Percentiles rank a stretch among this genome's conserved stretches.
Conservation (phyloP, 1,140 invertebrate species). For the Scaptodrosophila lebanonensis region DNA sequence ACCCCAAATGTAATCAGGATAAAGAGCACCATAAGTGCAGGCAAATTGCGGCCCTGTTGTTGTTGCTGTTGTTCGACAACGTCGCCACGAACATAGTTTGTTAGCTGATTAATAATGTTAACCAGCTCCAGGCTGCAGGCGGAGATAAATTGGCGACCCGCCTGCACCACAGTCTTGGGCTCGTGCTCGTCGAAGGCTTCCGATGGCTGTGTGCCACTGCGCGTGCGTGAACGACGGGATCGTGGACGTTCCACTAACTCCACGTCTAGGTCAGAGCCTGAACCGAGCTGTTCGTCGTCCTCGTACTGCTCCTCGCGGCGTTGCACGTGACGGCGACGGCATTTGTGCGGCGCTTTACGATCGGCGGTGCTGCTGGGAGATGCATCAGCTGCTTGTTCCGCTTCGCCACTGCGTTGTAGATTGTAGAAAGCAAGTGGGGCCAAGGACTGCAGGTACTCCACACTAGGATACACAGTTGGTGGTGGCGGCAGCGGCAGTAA, state of each 20-base stretch:
- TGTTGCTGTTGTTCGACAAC: conserved; percentile 36
- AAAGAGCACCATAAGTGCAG: conserved; percentile 85
- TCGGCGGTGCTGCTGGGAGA: conserved; percentile 20
- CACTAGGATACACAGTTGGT: conserved; percentile 77
- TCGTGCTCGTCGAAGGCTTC: conserved; percentile 61
- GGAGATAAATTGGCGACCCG: conserved; percentile 82
- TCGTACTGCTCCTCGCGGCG: conserved; percentile 22
- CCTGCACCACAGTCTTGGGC: conserved; percentile 80
- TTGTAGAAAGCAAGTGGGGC: conserved; percentile 77
- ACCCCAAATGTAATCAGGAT: conserved; percentile 85
- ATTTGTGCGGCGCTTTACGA: conserved; percentile 55
- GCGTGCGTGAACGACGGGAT: conserved; percentile 69
- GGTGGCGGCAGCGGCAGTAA: conserved; percentile 80
- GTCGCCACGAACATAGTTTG: conserved; percentile 81
- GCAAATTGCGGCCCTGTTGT: conserved; percentile 79
- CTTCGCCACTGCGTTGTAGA: conserved; percentile 76
- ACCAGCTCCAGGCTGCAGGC: conserved; percentile 82
- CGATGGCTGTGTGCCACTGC: conserved; percentile 68
- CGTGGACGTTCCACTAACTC: conserved; percentile 73
- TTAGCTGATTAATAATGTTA: conserved; percentile 82
- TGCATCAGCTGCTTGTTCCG: conserved; percentile 30
- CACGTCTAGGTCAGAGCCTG: conserved; percentile 54
- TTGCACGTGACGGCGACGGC: conserved; percentile 62
- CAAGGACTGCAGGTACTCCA: conserved; percentile 79
- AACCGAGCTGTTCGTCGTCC: conserved; percentile 31